phyloP scores from a whole-genome alignment of 2,113 vertebrate species.

The Formicarius rufipectus region DNA sequence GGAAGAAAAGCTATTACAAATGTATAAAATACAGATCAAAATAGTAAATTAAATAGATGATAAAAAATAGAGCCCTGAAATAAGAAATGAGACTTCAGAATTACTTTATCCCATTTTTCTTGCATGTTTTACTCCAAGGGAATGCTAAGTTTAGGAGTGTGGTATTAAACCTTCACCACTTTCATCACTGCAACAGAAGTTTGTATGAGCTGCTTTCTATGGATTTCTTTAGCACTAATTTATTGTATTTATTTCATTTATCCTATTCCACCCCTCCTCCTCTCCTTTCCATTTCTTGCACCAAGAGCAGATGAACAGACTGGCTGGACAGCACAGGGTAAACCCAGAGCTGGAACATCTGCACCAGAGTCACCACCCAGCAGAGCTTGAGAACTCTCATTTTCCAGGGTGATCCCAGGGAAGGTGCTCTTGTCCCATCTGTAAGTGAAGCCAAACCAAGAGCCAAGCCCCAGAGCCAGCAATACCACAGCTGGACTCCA shows the following conservation, averaged over 20 bases:
- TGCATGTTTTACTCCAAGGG: neutral
- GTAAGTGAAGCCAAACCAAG: neutral
- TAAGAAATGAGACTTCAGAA: neutral
- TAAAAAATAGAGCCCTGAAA: neutral
- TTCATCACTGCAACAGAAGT: rapidly evolving
- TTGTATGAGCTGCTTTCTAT: neutral
- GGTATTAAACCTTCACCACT: neutral
- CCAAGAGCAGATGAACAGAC: no score
- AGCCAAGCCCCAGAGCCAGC: rapidly evolving
- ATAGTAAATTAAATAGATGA: neutral
- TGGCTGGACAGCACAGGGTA: neutral
- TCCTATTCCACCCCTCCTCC: rapidly evolving
- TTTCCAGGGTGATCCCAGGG: neutral
- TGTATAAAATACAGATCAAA: neutral
- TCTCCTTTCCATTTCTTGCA: neutral
- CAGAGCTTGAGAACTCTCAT: neutral
- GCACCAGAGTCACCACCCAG: rapidly evolving
- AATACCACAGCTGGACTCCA: neutral
- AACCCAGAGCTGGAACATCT: neutral
- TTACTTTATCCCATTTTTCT: neutral
- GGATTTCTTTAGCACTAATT: rapidly evolving
- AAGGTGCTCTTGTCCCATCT: neutral
- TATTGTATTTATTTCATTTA: neutral
- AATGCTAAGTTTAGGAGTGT: rapidly evolving
- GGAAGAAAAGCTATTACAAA: neutral